phyloP scores from a whole-genome alignment of 2,797 vertebrate genomes.

The Myoxocephalus aenaeus region DNA sequence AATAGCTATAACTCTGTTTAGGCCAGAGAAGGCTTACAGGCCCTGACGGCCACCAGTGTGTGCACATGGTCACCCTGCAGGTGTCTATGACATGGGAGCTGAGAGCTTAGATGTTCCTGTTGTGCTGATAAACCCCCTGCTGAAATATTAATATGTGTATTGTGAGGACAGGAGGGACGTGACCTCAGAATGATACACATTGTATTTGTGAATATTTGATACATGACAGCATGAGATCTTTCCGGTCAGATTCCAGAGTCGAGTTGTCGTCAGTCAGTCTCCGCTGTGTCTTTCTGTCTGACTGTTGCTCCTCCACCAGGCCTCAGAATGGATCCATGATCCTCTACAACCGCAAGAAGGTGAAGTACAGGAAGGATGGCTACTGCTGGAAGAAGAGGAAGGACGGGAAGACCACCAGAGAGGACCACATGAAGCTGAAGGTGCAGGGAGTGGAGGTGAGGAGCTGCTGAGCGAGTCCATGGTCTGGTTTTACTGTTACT shows the following conservation, averaged over 20 bases:
- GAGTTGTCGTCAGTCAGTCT: constrained; percentile 4
- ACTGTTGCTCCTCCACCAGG: constrained; percentile 68
- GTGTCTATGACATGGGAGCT: constrained; percentile 71
- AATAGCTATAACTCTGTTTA: too few relatives aligned
- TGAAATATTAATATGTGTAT: constrained; percentile 80
- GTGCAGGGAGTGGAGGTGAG: constrained; percentile 98
- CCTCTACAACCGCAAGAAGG: constrained; percentile 98
- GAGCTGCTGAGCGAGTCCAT: constrained; percentile 59
- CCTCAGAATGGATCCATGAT: constrained; percentile 99
- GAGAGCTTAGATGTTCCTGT: constrained; percentile 70
- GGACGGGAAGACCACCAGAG: constrained; percentile 96
- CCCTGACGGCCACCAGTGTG: background rate
- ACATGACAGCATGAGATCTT: constrained; percentile 18
- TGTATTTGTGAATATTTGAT: constrained; percentile 11
- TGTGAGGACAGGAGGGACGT: constrained; percentile 41
- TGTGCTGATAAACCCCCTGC: constrained; percentile 78
- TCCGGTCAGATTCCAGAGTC: constrained; percentile 20
- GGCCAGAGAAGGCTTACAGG: too few relatives aligned
- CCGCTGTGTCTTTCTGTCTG: constrained; percentile 9
- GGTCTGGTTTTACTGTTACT: constrained; percentile 56
- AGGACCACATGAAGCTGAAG: constrained; percentile 99
- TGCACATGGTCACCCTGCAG: constrained; percentile 64
- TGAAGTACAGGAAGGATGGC: constrained; percentile 98
- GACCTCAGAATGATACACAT: constrained; percentile 44
- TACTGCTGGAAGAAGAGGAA: constrained; percentile 99